Evolutionary conservation across 2,797 vertebrate genomes (phyloP).

Genomic region (Discoglossus pictus): DNA sequence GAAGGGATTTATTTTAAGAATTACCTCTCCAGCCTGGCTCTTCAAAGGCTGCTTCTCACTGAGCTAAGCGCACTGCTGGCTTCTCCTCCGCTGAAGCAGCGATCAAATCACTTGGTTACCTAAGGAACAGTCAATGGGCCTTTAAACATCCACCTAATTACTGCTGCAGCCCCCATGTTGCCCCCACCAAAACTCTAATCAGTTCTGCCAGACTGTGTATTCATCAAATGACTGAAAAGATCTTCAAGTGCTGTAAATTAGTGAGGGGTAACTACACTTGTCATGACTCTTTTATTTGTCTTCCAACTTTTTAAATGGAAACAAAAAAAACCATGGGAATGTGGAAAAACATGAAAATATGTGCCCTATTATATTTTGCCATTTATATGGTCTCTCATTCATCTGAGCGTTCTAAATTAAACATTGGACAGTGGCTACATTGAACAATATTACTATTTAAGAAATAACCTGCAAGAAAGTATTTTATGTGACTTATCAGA

Average conservation of each 20-base stretch:
- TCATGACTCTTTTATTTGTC: conserved; percentile 70
- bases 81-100: conserved; percentile 16
- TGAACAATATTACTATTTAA: no score
- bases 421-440: no score
- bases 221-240: conserved; percentile 62
- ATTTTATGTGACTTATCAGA: no score
- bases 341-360: conserved; percentile 61
- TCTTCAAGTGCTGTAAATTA: conserved; percentile 88
- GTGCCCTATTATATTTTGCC: no score
- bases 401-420: no score
- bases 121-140: conserved; percentile 83
- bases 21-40: conserved; percentile 13
- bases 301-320: conserved; percentile 57
- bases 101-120: conserved; percentile 76
- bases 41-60: conserved; percentile 27
- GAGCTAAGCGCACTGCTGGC: conserved; percentile 38
- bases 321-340: conserved; percentile 57
- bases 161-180: conserved; percentile 69
- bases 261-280: conserved; percentile 71
- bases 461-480: no score
- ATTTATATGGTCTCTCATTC: no score
- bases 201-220: conserved; percentile 59
- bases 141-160: conserved; percentile 82
- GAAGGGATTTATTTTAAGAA: background rate
- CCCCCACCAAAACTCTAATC: conserved; percentile 63